Evolutionary conservation across 2,888 invertebrate species (phyloP).

Genomic region (Emmelina monodactyla): DNA sequence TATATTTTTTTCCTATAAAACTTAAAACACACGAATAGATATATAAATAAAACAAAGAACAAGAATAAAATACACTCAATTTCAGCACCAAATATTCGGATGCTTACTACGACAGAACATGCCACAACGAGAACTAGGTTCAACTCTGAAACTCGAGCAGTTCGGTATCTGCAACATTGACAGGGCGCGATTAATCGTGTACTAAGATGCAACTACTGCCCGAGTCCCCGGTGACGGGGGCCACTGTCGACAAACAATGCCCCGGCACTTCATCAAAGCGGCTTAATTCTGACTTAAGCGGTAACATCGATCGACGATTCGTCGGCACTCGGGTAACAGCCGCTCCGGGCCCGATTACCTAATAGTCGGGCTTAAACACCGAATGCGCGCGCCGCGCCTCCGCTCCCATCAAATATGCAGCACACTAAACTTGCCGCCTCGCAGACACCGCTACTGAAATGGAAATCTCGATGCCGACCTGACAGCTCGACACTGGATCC

Average conservation of each 20-base stretch:
- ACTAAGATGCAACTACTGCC: slow-evolving; percentile 21
- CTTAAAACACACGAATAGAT: no score
- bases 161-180: slow-evolving; percentile 11
- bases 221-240: slow-evolving; percentile 15
- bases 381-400: slow-evolving; percentile 32
- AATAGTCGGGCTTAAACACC: slow-evolving; percentile 37
- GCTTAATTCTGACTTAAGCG: slow-evolving; percentile 33
- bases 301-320: slow-evolving; percentile 30
- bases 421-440: slow-evolving; percentile 26
- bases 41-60: no score
- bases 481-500: slow-evolving; percentile 26
- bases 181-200: slow-evolving; percentile 19
- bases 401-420: slow-evolving; percentile 51
- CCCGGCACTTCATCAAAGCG: slow-evolving; percentile 16
- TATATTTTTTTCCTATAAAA: no score
- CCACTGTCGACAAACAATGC: slow-evolving; percentile 21
- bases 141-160: slow-evolving; percentile 5
- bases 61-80: no score
- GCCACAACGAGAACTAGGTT: slow-evolving; percentile 1
- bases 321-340: slow-evolving; percentile 25
- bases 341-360: slow-evolving; percentile 35
- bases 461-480: slow-evolving; percentile 28
- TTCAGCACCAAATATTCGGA: no score
- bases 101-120: no score
- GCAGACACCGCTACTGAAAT: slow-evolving; percentile 25